These are phyloP conservation scores for Temnopleurus reevesii DNA, from an alignment of 53 echinoderm and acorn worm genomes.

Conservation along the genomic window DNA sequence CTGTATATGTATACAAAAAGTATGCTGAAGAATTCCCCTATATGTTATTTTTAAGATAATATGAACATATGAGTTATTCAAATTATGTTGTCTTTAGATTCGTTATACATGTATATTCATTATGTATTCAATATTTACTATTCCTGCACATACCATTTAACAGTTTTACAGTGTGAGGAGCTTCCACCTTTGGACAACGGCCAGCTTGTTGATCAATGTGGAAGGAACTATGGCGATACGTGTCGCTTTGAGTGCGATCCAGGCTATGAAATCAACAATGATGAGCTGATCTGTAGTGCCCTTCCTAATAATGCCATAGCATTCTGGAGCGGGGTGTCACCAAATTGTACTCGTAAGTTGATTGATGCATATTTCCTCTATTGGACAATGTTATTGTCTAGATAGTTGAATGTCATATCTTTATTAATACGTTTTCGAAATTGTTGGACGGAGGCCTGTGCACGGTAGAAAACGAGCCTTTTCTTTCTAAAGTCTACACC, in stretches of 20 bases:
- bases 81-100: not conserved
- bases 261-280: constrained; percentile 36
- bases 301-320: not conserved
- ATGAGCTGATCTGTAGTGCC: not conserved
- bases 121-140: not conserved
- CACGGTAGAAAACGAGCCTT: not conserved
- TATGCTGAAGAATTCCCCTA: too few species aligned
- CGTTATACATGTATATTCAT: not conserved
- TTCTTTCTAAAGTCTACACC: not conserved
- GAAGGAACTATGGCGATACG: not conserved
- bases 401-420: too few species aligned
- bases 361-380: too few species aligned
- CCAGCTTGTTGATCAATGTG: not conserved
- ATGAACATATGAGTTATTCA: not conserved
- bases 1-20: too few species aligned
- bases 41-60: not conserved
- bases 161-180: constrained; percentile 44
- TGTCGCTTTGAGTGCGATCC: constrained; percentile 16
- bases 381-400: not conserved
- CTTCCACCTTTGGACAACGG: constrained; percentile 46
- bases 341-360: constrained; percentile 5
- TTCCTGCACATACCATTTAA: not conserved
- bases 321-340: constrained; percentile 8
- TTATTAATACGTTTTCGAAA: too few species aligned
- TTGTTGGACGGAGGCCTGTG: not conserved